Evolutionary conservation across 2,113 vertebrate genomes (phyloP).

Genomic region (Cryptoleucopteryx plumbea): DNA sequence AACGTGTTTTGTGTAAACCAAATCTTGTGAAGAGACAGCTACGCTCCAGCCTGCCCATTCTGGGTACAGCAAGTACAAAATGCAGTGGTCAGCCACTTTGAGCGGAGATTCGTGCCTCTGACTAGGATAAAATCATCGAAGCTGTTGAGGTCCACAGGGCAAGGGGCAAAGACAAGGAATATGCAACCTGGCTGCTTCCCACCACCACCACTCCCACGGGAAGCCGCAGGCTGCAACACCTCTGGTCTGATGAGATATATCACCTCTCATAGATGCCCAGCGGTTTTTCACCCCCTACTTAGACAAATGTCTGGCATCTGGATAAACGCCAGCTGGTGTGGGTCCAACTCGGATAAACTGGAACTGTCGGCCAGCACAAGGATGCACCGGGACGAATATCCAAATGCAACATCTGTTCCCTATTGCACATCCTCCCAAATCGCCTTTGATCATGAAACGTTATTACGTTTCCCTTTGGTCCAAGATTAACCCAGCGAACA

Average conservation of each 20-base stretch:
- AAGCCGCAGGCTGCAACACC: not conserved
- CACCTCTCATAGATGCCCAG: not conserved
- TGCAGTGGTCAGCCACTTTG: not conserved
- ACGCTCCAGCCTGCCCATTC: not conserved
- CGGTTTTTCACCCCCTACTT: not conserved
- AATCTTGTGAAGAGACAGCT: not conserved
- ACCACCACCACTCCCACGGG: not conserved
- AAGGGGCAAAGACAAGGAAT: not conserved
- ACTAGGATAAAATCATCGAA: not conserved
- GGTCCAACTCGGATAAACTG: not conserved
- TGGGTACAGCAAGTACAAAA: not conserved
- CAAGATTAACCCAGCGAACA: not conserved
- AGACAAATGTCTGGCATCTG: not conserved
- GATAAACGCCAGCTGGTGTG: not conserved
- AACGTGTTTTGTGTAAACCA: not conserved
- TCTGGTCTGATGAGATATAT: not conserved
- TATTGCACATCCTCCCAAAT: not conserved
- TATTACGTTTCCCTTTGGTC: not conserved
- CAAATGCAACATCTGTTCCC: conserved; percentile 34
- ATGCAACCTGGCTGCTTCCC: not conserved
- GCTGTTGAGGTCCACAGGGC: not conserved
- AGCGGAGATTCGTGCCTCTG: not conserved
- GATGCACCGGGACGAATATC: not conserved
- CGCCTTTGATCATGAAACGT: not conserved
- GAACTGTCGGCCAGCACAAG: not conserved